These are phyloP conservation scores for Leptinotarsa tumamoca DNA, from an alignment of 2,888 invertebrate species.

Conservation along the genomic window DNA sequence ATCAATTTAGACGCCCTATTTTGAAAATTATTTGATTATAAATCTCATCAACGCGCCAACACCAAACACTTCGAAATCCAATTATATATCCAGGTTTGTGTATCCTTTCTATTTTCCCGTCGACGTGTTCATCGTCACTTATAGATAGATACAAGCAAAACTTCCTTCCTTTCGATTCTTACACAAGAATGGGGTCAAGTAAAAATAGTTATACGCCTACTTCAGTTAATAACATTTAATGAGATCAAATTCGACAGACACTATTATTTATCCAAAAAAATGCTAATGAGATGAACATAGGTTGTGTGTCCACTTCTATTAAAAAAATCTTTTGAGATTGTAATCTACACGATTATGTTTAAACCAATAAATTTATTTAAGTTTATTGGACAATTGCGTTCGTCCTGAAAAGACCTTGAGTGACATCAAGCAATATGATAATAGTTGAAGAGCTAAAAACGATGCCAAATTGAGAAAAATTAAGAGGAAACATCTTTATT, in stretches of 20 bases:
- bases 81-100: slow-evolving; percentile 16
- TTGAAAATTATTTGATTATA: slow-evolving; percentile 7
- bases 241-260: slow-evolving; percentile 31
- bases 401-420: neutral
- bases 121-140: neutral
- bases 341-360: neutral
- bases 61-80: slow-evolving; percentile 22
- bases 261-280: neutral
- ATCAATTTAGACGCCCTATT: slow-evolving; percentile 14
- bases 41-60: slow-evolving; percentile 1
- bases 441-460: neutral
- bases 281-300: neutral
- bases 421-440: neutral
- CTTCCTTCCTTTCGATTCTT: slow-evolving; percentile 13
- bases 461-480: slow-evolving; percentile 7
- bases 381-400: neutral
- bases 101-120: neutral
- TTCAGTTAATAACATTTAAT: slow-evolving; percentile 31
- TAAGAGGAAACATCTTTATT: slow-evolving; percentile 9
- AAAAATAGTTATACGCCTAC: slow-evolving; percentile 31
- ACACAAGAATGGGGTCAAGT: slow-evolving; percentile 26
- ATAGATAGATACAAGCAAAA: neutral
- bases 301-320: neutral
- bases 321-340: neutral
- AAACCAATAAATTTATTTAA: neutral